phyloP scores from a whole-genome alignment of 2,888 invertebrate genomes.

The Orthosia gothica region DNA sequence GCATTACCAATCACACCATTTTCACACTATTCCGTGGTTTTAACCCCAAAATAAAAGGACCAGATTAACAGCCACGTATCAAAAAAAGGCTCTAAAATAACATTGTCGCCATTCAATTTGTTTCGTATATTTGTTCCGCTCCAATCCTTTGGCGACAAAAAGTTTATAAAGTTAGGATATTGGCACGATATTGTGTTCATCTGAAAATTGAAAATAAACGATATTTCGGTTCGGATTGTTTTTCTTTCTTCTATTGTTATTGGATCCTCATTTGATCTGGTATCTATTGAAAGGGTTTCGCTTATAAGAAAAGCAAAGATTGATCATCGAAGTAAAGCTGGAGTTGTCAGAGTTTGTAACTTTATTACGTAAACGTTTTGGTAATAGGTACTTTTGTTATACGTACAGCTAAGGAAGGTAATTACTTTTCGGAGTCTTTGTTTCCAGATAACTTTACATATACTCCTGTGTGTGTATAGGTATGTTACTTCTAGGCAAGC shows the following conservation, averaged over 20 bases:
- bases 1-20: not conserved
- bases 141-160: conserved; percentile 23
- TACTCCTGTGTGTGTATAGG: too few relatives aligned
- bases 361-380: not conserved
- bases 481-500: too few relatives aligned
- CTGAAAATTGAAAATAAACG: conserved; percentile 36
- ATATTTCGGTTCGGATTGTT: conserved; percentile 12
- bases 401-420: too few relatives aligned
- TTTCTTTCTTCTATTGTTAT: conserved; percentile 25
- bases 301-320: not conserved
- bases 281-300: not conserved
- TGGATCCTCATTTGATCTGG: conserved; percentile 7
- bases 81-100: conserved; percentile 44
- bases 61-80: too few relatives aligned
- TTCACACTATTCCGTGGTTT: not conserved
- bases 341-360: not conserved
- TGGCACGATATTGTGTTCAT: conserved; percentile 31
- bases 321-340: not conserved
- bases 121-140: too few relatives aligned
- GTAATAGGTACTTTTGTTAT: too few relatives aligned
- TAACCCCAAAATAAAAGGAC: conserved; percentile 33
- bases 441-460: too few relatives aligned
- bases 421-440: too few relatives aligned
- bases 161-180: conserved; percentile 53
- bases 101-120: conserved; percentile 43